Base-by-base conservation (phyloP, 2,888 invertebrate genomes). In the Melieria crassipennis region DNA sequence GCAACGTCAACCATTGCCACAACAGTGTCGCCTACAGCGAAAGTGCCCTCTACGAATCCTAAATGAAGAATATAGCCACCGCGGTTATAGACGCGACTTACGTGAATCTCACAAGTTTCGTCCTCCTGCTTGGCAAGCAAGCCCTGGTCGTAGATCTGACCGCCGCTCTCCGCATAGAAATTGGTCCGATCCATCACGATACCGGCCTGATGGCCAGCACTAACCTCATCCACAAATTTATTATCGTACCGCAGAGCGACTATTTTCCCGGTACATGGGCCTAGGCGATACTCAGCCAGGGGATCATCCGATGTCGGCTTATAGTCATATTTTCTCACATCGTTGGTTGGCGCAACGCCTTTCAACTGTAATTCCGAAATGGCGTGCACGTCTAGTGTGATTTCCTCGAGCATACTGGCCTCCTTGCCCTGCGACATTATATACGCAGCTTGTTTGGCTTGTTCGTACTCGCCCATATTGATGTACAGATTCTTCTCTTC, bases 151-250 rank as follows among this genome's bases (percentile, higher is more conserved):
- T 91, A 98, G 80, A 97, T 98, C 88, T 99, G 99, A 11, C 99
- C 99, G 75, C 99, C 99, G 88, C 98, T 97, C 87, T 99, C 99
- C 0, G 99, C 98, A 87, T 99, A 99, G 87, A 99, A 99, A 86
- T 91, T 94, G 0, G 99, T 99, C 80, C 89, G 90, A 85, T 99
- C 96, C 73, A 99, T 88, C 76, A 99, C 88, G 69, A 99, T 88
- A 16, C 97, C 98, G 86, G 97, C 97, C 86, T 96, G 95, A 81
- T 96, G 92, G 0, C 97, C 97, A 46, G 94, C 91, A 48, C 85
- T 88, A 7, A 97, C 93, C 84, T 91, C 89, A 75, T 94, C 89
- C 0, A 98, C 96, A 88, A 99, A 99, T 82, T 92, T 87, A 83
- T 96, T 96, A 71, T 93, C 89, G 79, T 88, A 89, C 58, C 96